Percentiles rank a stretch among this genome's conserved stretches.
These are phyloP conservation scores for Cheilosia impressa DNA, from an alignment of 2,888 invertebrate species.

Conservation along the genomic window DNA sequence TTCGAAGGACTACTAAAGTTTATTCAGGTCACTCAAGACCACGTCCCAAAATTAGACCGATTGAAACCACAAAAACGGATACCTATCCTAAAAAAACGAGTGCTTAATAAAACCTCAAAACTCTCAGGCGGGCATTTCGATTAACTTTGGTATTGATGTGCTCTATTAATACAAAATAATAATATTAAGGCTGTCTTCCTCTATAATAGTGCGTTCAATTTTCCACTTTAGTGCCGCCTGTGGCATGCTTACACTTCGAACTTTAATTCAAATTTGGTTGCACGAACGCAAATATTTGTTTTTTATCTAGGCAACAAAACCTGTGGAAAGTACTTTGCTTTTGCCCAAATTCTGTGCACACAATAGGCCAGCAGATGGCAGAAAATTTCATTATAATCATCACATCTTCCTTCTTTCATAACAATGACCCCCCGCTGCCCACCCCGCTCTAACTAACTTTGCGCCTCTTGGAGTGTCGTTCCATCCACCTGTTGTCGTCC, in stretches of 20 bases:
- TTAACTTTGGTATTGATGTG: background rate
- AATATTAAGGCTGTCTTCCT: background rate
- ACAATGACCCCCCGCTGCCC: background rate
- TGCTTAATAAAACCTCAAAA: background rate
- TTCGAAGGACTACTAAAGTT: too few species aligned
- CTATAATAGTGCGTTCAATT: background rate
- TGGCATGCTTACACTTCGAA: slow-evolving; percentile 23
- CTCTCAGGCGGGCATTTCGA: too few species aligned
- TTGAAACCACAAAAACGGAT: background rate
- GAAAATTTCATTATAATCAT: slow-evolving; percentile 39
- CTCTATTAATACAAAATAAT: background rate
- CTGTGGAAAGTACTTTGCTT: background rate
- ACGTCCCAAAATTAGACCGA: background rate
- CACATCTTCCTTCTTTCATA: slow-evolving; percentile 3
- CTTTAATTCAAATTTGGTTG: slow-evolving; percentile 26
- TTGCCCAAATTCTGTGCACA: slow-evolving; percentile 19
- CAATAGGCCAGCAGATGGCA: slow-evolving; percentile 27
- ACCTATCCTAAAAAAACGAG: background rate
- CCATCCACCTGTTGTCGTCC: slow-evolving; percentile 31
- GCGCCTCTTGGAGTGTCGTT: slow-evolving; percentile 19
- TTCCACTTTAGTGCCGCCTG: background rate
- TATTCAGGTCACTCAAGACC: too few species aligned
- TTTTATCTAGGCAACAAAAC: background rate
- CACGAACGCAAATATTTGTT: slow-evolving; percentile 23
- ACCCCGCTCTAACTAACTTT: slow-evolving; percentile 54